A percentile compares a stretch with the other conserved stretches of the same genome.
Evolutionary conservation across 2,797 vertebrate genomes (phyloP).

Genomic region (Tragelaphus eurycerus): DNA sequence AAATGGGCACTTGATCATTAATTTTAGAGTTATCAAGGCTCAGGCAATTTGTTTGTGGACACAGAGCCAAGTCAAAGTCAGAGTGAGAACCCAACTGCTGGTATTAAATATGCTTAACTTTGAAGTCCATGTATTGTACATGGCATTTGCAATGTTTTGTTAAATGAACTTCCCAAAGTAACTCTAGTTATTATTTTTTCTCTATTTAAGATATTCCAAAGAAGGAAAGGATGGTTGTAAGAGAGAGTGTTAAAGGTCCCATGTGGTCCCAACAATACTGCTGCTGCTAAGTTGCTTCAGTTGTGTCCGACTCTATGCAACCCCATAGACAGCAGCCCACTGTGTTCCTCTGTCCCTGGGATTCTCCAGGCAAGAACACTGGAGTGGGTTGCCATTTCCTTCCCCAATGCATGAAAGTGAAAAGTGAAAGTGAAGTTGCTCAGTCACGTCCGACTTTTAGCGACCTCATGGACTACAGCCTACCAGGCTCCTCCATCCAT

Average conservation of each 20-base stretch:
- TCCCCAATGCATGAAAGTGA: too few relatives aligned
- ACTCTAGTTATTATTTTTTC: background rate
- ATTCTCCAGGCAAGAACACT: too few relatives aligned
- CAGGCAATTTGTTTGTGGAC: background rate
- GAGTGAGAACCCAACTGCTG: background rate
- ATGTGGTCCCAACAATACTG: background rate
- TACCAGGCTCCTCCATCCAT: too few relatives aligned
- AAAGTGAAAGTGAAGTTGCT: too few relatives aligned
- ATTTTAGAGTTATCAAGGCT: background rate
- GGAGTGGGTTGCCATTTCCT: too few relatives aligned
- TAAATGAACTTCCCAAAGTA: background rate
- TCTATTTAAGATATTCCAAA: background rate
- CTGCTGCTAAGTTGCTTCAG: too few relatives aligned
- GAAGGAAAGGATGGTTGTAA: background rate
- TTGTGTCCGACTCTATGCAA: too few relatives aligned
- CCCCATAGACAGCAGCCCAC: too few relatives aligned
- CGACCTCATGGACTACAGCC: too few relatives aligned
- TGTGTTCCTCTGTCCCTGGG: too few relatives aligned
- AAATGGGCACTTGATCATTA: background rate
- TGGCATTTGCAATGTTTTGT: background rate
- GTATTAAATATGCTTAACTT: background rate
- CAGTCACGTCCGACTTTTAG: accelerated
- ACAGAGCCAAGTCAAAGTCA: background rate
- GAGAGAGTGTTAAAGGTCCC: background rate
- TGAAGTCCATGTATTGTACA: background rate